Evolutionary conservation across 2,113 vertebrate genomes (phyloP).

Genomic region (Pogona vitticeps): DNA sequence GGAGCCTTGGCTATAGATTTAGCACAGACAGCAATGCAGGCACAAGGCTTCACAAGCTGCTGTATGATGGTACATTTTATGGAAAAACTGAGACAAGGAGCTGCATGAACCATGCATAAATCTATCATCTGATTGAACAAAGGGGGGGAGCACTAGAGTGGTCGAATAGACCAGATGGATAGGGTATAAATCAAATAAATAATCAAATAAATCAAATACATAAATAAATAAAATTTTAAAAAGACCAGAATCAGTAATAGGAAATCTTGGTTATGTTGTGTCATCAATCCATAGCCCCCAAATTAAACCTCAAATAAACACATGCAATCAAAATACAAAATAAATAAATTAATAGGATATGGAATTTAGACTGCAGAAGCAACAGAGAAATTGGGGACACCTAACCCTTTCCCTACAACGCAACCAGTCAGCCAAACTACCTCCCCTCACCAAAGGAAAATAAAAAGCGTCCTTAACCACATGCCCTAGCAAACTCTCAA

Average conservation of each 20-base stretch:
- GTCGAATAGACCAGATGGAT: no score
- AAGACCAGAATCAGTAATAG: neutral
- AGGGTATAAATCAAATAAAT: no score
- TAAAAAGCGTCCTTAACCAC: no score
- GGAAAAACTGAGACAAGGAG: neutral
- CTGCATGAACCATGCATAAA: neutral
- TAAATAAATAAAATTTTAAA: no score
- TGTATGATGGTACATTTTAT: neutral
- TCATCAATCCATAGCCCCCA: neutral
- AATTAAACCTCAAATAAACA: neutral
- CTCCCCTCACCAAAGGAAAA: no score
- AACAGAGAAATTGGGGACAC: neutral
- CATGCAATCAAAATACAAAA: neutral
- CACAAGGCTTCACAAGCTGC: neutral
- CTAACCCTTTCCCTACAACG: no score
- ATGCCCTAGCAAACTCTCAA: no score
- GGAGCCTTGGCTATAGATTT: neutral
- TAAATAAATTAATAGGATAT: neutral
- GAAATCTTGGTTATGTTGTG: neutral
- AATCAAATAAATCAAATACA: no score
- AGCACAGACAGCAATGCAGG: conserved; percentile 16
- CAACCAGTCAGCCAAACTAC: no score
- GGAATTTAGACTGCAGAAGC: neutral
- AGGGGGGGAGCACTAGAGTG: neutral
- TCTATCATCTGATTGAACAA: neutral